Conservation (phyloP, 2,113 vertebrate species). For the Myotis lucifugus region DNA sequence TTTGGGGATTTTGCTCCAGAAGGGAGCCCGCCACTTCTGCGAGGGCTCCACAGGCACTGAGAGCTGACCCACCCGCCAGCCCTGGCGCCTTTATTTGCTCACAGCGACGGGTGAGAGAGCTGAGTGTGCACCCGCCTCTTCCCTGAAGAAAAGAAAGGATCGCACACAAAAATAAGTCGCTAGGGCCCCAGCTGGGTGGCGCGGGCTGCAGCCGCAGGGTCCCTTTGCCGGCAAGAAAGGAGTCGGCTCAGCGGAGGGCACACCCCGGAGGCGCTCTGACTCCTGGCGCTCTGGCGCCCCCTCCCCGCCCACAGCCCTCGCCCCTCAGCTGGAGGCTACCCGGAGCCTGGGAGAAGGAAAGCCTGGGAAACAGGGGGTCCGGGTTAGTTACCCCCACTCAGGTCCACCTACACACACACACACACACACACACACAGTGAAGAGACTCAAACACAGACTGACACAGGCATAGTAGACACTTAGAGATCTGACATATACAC, state of each 20-base stretch:
- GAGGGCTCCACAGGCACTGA: background rate
- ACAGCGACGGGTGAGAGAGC: background rate
- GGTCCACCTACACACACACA: constrained; percentile 1
- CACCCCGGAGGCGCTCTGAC: background rate
- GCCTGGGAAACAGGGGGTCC: background rate
- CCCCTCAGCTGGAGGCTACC: background rate
- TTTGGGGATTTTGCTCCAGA: background rate
- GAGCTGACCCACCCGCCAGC: constrained; percentile 3
- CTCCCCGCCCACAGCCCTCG: background rate
- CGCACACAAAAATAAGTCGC: constrained; percentile 78
- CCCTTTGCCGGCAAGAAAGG: constrained; percentile 61
- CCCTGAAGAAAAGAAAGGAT: constrained; percentile 77
- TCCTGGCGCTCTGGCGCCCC: background rate
- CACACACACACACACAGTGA: background rate
- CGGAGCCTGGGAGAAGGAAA: background rate
- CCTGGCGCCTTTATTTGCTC: constrained; percentile 61
- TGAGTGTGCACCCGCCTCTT: constrained; percentile 51
- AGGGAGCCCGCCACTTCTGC: background rate
- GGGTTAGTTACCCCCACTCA: background rate
- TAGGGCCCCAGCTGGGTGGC: constrained; percentile 72
- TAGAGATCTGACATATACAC: background rate
- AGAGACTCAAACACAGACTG: constrained; percentile 17
- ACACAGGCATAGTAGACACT: background rate
- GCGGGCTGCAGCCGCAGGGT: background rate
- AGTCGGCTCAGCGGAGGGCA: constrained; percentile 40